These are phyloP conservation scores for Diplolepis rosae DNA, from an alignment of 2,888 invertebrate species.

Conservation along the genomic window DNA sequence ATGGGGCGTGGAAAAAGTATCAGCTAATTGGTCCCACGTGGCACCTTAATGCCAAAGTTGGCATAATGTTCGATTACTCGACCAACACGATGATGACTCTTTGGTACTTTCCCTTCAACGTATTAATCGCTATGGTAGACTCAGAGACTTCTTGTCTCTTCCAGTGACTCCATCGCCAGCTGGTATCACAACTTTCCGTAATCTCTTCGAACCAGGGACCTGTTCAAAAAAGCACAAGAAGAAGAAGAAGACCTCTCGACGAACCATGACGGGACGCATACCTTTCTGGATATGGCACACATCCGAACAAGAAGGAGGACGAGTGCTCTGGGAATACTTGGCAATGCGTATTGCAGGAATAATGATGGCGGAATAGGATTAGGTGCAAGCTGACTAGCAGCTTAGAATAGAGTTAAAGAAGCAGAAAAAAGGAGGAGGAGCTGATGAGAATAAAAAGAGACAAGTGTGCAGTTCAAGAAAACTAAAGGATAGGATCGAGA, in stretches of 20 bases:
- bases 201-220: slow-evolving; percentile 33
- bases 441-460: slow-evolving; percentile 32
- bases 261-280: slow-evolving; percentile 65
- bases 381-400: slow-evolving; percentile 30
- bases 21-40: slow-evolving; percentile 44
- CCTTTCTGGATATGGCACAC: slow-evolving; percentile 59
- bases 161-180: slow-evolving; percentile 51
- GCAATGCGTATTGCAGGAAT: slow-evolving; percentile 47
- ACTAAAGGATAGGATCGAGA: background rate
- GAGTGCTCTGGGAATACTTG: slow-evolving; percentile 55
- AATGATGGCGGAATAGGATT: slow-evolving; percentile 40
- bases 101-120: slow-evolving; percentile 38
- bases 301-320: slow-evolving; percentile 48
- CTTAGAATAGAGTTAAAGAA: background rate
- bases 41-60: slow-evolving; percentile 46
- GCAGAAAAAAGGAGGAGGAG: background rate
- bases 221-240: slow-evolving; percentile 35
- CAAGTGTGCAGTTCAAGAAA: background rate
- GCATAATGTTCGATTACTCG: slow-evolving; percentile 45
- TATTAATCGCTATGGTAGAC: slow-evolving; percentile 44
- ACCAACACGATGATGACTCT: slow-evolving; percentile 46
- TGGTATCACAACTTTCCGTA: slow-evolving; percentile 46
- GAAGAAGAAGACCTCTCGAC: slow-evolving; percentile 53
- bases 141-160: slow-evolving; percentile 44
- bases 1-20: background rate